Conservation (phyloP, 2,888 invertebrate species). For the Therioaphis trifolii region DNA sequence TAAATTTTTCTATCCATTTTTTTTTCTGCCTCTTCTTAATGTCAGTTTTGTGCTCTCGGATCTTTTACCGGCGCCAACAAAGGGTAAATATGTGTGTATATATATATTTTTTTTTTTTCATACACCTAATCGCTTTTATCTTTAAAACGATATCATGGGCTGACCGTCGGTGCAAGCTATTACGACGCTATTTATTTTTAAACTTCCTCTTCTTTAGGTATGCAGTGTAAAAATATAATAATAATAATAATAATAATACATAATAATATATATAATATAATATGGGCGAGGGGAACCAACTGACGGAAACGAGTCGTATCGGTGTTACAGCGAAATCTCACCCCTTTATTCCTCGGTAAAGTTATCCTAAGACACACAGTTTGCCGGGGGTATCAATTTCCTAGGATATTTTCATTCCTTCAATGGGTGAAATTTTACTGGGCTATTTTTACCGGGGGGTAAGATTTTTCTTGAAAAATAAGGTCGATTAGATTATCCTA, state of each 20-base stretch:
- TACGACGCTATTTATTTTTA: slow-evolving; percentile 51
- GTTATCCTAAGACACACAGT: too few species aligned
- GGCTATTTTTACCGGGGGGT: too few species aligned
- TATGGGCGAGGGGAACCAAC: not conserved
- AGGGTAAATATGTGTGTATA: slow-evolving; percentile 24
- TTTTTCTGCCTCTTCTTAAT: too few species aligned
- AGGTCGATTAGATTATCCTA: too few species aligned
- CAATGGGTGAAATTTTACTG: too few species aligned
- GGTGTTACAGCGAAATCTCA: too few species aligned
- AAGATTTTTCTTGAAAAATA: too few species aligned
- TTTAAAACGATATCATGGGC: slow-evolving; percentile 58
- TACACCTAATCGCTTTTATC: slow-evolving; percentile 62
- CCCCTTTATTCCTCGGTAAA: not conserved
- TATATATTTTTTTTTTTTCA: slow-evolving; percentile 58
- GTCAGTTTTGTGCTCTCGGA: slow-evolving; percentile 33
- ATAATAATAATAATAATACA: slow-evolving; percentile 24
- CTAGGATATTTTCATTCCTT: too few species aligned
- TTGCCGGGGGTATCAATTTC: too few species aligned
- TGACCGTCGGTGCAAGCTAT: too few species aligned
- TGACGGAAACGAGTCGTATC: not conserved
- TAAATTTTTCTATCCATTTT: slow-evolving; percentile 8
- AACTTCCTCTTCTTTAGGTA: slow-evolving; percentile 56
- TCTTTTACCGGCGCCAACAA: slow-evolving; percentile 31
- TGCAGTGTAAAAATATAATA: too few species aligned
- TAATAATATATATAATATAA: not conserved